A percentile compares a stretch with the other conserved stretches of the same genome.
Conservation (phyloP, 2,888 invertebrate species). For the Pristionchus arcanus region DNA sequence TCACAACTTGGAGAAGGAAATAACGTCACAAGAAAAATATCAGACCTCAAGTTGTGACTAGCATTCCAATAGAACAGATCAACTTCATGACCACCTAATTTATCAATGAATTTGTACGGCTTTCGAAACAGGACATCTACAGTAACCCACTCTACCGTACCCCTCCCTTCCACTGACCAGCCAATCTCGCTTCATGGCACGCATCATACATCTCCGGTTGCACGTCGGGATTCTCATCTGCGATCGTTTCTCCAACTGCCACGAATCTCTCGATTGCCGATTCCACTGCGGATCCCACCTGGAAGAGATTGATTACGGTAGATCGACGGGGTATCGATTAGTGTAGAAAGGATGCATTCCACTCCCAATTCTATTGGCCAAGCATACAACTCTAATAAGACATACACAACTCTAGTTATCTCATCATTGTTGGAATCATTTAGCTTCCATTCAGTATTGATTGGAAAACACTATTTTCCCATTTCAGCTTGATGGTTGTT, state of each 20-base stretch:
- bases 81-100: neutral
- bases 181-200: constrained; percentile 95
- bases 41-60: neutral
- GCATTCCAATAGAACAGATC: too few relatives aligned
- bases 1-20: neutral
- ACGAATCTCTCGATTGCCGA: constrained; percentile 98
- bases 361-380: neutral
- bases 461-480: neutral
- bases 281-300: constrained; percentile 95
- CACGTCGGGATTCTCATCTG: constrained; percentile 97
- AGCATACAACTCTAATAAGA: too few relatives aligned
- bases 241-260: constrained; percentile 97
- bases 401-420: neutral
- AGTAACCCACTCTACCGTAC: neutral
- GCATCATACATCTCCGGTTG: constrained; percentile 98
- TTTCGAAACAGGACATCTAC: neutral
- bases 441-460: neutral
- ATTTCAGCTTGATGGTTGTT: neutral
- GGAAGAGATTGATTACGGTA: constrained; percentile 80
- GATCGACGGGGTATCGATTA: neutral
- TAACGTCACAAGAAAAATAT: neutral
- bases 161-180: constrained; percentile 85
- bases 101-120: neutral
- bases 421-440: too few relatives aligned
- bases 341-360: neutral